Base-by-base conservation (phyloP, 92 coral and sea anemone species). In the Porites divaricata region DNA sequence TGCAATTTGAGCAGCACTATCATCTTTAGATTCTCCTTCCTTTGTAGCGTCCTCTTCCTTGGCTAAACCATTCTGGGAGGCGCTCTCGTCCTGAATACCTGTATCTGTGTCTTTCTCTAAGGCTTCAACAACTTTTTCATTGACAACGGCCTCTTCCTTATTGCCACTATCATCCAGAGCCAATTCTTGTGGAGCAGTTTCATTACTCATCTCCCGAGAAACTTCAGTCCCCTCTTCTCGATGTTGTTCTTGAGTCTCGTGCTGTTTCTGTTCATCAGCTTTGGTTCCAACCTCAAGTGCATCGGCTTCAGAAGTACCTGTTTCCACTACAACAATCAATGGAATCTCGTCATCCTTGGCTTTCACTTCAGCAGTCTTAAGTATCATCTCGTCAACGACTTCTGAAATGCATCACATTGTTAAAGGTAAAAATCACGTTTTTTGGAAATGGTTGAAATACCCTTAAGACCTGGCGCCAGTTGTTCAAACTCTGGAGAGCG, bases 101-200 rank as follows among this genome's bases (percentile, higher is more conserved):
- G 77, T 65, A 26, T 61, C 83, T 70, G 76, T 50, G 51, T 64
- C 67, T 22, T 52, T n/a, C 64, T 68, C 51, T n/a, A 14, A 15
- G 45, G 4, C 41, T 2, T 28, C 58, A 25, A 12, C 70, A 3
- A 4, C 57, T 4, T 63, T 57, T 69, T 26, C 23, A 11, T 17
- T 16, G 16, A 13, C 17, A 70, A 14, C n/a, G 1, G 4, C 74
- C 2, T 70, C 24, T 54, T 20, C 74, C 90, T 92, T 14, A 87
- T 83, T 1, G 95, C 86, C 58, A 94, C 94, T 51, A 88, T 85
- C 75, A 50, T 28, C 74, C 13, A 1, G 13, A 70, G 74, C 45
- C 10, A 50, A 70, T 16, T 70, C 74, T 25, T 70, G 10, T 9
- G 51, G 54, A 70, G 11, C 74, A 70, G 52, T 70, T 70, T n/a